Evolutionary conservation across 1,140 invertebrate species (phyloP).

Genomic region (Psix sp.): DNA sequence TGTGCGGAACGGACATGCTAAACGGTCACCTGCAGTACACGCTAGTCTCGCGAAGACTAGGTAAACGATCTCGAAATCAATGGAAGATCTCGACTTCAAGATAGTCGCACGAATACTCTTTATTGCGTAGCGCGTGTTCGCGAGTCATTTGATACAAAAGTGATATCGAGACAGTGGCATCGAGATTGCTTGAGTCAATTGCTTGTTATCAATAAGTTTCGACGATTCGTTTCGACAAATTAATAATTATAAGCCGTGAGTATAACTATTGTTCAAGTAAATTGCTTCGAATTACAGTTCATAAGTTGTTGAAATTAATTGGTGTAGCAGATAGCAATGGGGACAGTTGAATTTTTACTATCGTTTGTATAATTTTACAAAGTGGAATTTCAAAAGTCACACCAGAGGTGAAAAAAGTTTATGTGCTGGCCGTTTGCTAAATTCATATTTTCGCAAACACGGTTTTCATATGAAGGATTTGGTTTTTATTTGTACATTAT

Average conservation of each 20-base stretch:
- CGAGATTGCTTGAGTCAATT: too few relatives aligned
- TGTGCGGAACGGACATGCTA: conserved; percentile 61
- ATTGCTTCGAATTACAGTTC: background rate
- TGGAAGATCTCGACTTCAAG: conserved; percentile 48
- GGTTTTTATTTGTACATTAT: too few relatives aligned
- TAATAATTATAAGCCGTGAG: background rate
- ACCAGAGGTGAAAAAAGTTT: too few relatives aligned
- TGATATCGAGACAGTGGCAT: conserved; percentile 36
- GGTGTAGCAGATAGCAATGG: too few relatives aligned
- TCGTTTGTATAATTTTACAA: too few relatives aligned
- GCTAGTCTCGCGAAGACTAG: conserved; percentile 60
- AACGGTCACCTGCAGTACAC: conserved; percentile 59
- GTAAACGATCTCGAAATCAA: conserved; percentile 60
- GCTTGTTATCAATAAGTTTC: background rate
- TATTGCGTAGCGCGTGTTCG: conserved; percentile 44
- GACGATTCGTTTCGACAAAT: background rate
- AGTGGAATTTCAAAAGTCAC: too few relatives aligned
- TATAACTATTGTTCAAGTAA: background rate
- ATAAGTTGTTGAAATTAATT: too few relatives aligned
- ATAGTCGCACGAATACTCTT: conserved; percentile 45
- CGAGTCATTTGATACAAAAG: conserved; percentile 30
- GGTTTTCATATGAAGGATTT: too few relatives aligned
- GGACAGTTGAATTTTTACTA: too few relatives aligned
- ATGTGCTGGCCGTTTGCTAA: too few relatives aligned
- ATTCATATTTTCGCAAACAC: too few relatives aligned